Base-by-base conservation (phyloP, 2,113 vertebrate species). In the Calidris pygmaea region DNA sequence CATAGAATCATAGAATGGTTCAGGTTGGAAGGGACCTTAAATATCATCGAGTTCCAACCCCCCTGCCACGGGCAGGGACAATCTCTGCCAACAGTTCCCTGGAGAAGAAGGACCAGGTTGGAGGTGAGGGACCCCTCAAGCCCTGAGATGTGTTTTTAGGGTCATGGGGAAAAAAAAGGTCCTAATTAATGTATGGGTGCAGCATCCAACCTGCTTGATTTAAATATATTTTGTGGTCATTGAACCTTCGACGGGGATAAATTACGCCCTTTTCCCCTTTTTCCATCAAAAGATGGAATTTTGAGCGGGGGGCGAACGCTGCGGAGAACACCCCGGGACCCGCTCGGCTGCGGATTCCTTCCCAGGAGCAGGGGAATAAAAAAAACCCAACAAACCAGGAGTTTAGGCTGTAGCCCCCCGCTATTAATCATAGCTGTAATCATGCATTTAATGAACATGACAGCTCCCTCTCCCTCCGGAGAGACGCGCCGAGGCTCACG, bases 361-460 rank as follows among this genome's bases (percentile, higher is more conserved):
- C 27, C 2, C 55, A 83, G 97, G 95, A 98, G 95, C 97, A 16
- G 30, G 58, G 37, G 20, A 12, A 6, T 23, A 13, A 62, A 29
- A 45, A 52, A 53, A 53, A 29, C 29, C 53, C 53, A 30, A 17
- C 29, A 55, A 55, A 29, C 27, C 52, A 53, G 89, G 79, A 89
- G 94, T 92, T 67, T 65, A 48, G 89, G 65, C 94, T 84, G 93
- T 89, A 93, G 93, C 97, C 97, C 96, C 95, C 97, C 3, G 63
- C 96, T 88, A 95, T 97, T 97, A 95, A 97, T 97, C 95, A 94
- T 90, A 85, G 92, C 94, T 95, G 95, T 97, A 97, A 97, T 97
- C 93, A 95, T 93, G 96, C 96, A 83, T 96, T 97, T 97, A 96
- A 97, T 96, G 96, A 96, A 97, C 97, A 87, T 81, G 96, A 96